A percentile compares a stretch with the other conserved stretches of the same genome.
Conservation (phyloP, 2,888 invertebrate species). For the Thysanoteuthis rhombus region DNA sequence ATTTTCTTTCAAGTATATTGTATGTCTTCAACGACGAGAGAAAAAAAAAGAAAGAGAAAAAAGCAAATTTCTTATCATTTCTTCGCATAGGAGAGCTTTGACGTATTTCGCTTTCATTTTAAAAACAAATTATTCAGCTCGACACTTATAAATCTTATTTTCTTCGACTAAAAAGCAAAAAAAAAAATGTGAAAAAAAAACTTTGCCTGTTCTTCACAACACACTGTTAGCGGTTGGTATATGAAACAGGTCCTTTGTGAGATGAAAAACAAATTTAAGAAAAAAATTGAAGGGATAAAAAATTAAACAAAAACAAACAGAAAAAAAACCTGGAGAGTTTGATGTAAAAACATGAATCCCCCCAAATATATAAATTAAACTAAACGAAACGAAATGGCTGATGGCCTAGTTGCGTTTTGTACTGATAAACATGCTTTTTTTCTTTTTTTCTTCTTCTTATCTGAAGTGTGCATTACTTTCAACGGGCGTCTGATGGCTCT, state of each 20-base stretch:
- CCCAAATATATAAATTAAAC: not conserved
- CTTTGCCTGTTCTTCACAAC: too few species aligned
- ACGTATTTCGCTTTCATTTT: slow-evolving; percentile 12
- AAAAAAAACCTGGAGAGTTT: not conserved
- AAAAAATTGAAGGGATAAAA: too few species aligned
- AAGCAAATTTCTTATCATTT: not conserved
- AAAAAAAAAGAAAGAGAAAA: not conserved
- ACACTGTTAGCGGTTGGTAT: too few species aligned
- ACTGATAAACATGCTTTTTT: not conserved
- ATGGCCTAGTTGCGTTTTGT: not conserved
- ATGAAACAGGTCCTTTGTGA: too few species aligned
- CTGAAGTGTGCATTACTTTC: not conserved
- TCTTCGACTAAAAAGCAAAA: too few species aligned
- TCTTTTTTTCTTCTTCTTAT: not conserved
- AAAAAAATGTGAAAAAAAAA: too few species aligned
- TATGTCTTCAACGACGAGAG: too few species aligned
- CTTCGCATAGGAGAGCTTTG: not conserved
- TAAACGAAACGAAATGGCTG: not conserved
- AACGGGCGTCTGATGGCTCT: not conserved
- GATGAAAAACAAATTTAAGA: too few species aligned
- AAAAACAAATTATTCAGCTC: not conserved
- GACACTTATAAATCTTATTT: not conserved
- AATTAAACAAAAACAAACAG: too few species aligned
- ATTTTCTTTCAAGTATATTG: too few species aligned
- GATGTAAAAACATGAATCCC: not conserved